A percentile compares a stretch with the other conserved stretches of the same genome.
phyloP scores from a whole-genome alignment of 2,888 invertebrate genomes.

The Scaptomyza caliginosa region DNA sequence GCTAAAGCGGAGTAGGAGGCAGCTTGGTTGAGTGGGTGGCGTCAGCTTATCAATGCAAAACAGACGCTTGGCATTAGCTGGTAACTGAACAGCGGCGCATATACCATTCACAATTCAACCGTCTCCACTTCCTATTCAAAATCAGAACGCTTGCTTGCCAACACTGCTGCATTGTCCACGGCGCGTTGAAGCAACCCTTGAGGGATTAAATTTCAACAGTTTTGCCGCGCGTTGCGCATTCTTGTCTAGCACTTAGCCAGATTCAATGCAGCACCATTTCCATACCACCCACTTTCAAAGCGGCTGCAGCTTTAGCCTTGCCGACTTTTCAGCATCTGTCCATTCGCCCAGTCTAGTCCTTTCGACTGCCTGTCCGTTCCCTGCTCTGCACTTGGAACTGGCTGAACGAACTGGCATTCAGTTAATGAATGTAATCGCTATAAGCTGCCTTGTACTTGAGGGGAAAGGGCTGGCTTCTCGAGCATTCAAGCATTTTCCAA shows the following conservation, averaged over 20 bases:
- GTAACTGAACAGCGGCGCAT: constrained; percentile 9
- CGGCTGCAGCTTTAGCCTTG: constrained; percentile 49
- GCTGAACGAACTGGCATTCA: constrained; percentile 43
- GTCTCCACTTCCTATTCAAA: constrained; percentile 47
- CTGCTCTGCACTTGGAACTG: constrained; percentile 33
- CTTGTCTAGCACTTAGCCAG: constrained; percentile 64
- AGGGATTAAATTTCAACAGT: constrained; percentile 80
- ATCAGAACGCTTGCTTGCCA: constrained; percentile 23
- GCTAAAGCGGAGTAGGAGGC: not conserved
- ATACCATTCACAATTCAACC: constrained; percentile 3
- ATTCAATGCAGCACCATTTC: constrained; percentile 28
- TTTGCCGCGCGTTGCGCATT: constrained; percentile 69
- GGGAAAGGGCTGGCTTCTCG: not conserved
- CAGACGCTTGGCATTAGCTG: constrained; percentile 70
- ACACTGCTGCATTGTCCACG: constrained; percentile 46
- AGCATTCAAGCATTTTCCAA: constrained; percentile 20
- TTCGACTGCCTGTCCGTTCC: not conserved
- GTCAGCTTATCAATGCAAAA: constrained; percentile 78
- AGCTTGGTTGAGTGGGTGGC: constrained; percentile 6
- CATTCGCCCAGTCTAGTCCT: not conserved
- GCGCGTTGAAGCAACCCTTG: constrained; percentile 79
- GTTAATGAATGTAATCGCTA: constrained; percentile 78
- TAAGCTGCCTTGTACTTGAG: constrained; percentile 54
- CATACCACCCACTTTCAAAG: constrained; percentile 13
- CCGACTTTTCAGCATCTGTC: constrained; percentile 57